phyloP scores from a whole-genome alignment of 1,140 invertebrate species.

The Araneus ventricosus region DNA sequence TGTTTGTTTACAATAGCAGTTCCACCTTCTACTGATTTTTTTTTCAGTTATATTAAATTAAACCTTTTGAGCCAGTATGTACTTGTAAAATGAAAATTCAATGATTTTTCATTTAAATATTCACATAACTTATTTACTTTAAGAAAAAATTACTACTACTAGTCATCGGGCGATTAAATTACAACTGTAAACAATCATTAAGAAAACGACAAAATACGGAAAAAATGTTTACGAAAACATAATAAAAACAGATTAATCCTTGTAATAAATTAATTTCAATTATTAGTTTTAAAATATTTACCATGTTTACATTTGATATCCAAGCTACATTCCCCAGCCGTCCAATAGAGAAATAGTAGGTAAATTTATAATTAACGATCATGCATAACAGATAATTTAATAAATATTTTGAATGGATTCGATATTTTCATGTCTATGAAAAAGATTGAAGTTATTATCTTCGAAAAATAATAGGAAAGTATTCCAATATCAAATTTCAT shows the following conservation, averaged over 20 bases:
- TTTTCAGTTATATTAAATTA: too few species aligned
- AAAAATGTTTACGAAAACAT: too few species aligned
- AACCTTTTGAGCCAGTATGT: too few species aligned
- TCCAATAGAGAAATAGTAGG: neutral
- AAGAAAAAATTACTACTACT: too few species aligned
- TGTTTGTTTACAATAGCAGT: constrained; percentile 8
- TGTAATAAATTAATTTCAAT: too few species aligned
- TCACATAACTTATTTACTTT: too few species aligned
- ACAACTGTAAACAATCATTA: neutral
- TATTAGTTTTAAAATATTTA: neutral
- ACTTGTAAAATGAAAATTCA: too few species aligned
- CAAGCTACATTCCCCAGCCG: neutral
- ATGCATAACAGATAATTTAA: neutral
- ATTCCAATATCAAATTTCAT: constrained; percentile 13
- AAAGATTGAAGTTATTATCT: neutral
- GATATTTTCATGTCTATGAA: neutral
- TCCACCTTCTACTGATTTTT: neutral
- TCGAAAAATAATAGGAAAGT: neutral
- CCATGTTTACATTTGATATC: neutral
- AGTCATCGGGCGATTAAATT: neutral
- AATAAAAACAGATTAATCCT: too few species aligned
- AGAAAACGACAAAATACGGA: neutral
- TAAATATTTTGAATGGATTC: neutral
- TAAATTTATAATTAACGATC: constrained; percentile 18
- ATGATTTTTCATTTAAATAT: too few species aligned